phyloP scores from a whole-genome alignment of 2,797 vertebrate species.

The Pelodytes ibericus region DNA sequence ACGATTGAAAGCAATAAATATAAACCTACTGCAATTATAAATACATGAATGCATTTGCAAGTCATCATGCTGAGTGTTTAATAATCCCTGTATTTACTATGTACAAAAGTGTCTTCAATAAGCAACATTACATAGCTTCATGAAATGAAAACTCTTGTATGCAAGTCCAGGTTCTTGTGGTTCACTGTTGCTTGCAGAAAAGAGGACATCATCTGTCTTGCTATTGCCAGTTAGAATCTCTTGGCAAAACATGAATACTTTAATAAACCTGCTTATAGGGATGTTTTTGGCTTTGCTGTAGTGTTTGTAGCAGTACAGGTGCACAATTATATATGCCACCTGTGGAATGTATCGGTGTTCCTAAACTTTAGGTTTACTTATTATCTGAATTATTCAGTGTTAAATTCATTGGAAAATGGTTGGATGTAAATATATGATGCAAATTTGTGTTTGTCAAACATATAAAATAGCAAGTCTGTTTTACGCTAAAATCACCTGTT shows the following conservation, averaged over 20 bases:
- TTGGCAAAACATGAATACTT: constrained; percentile 21
- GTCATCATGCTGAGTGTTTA: constrained; percentile 42
- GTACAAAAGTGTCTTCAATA: constrained; percentile 41
- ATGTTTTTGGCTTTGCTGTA: constrained; percentile 9
- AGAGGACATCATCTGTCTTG: constrained; percentile 11
- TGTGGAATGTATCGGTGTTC: constrained; percentile 27
- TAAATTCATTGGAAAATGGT: constrained; percentile 2
- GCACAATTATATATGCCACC: constrained; percentile 32
- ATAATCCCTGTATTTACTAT: constrained; percentile 29
- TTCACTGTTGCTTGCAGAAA: constrained; percentile 10
- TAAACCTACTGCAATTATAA: constrained; percentile 37
- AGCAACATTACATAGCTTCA: constrained; percentile 33
- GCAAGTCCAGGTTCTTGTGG: not conserved
- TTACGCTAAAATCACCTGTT: too few species aligned
- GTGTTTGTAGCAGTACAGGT: constrained; percentile 27
- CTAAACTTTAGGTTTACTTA: constrained; percentile 21
- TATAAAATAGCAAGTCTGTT: not conserved
- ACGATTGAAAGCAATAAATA: constrained; percentile 11
- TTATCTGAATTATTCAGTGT: constrained; percentile 35
- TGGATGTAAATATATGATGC: not conserved
- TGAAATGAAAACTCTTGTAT: constrained; percentile 16
- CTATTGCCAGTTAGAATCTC: constrained; percentile 16
- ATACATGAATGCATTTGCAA: constrained; percentile 41
- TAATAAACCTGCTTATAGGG: constrained; percentile 23
- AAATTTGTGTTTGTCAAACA: not conserved